A percentile compares a stretch with the other conserved stretches of the same genome.
These are phyloP conservation scores for Eurytoma adleriae DNA, from an alignment of 2,888 invertebrate genomes.

Conservation along the genomic window DNA sequence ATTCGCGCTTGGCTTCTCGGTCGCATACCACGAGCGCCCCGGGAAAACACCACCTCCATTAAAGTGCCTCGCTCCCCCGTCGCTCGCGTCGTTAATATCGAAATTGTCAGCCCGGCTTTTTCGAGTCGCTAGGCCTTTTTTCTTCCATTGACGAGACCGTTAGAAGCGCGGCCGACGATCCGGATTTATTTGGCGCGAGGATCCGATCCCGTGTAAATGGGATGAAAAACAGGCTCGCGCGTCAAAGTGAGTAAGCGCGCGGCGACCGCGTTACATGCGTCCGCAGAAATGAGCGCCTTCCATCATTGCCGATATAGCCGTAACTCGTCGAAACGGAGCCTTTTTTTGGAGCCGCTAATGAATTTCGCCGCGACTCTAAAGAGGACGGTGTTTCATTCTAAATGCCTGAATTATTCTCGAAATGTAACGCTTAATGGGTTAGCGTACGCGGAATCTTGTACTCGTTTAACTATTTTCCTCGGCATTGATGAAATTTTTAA, in stretches of 20 bases:
- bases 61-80: constrained; percentile 29
- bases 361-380: no score
- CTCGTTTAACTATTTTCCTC: not conserved
- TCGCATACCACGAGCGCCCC: constrained; percentile 64
- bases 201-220: not conserved
- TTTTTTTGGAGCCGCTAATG: no score
- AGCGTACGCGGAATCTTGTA: not conserved
- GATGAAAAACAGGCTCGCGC: constrained; percentile 2
- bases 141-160: not conserved
- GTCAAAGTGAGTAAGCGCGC: constrained; percentile 19
- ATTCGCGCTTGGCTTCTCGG: constrained; percentile 52
- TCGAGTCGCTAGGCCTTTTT: not conserved
- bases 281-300: not conserved
- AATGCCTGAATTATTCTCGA: no score
- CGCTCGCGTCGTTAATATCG: constrained; percentile 47
- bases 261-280: not conserved
- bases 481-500: not conserved
- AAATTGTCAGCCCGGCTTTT: constrained; percentile 32
- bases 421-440: no score
- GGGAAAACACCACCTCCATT: constrained; percentile 41
- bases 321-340: no score
- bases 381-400: no score
- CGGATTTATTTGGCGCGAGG: not conserved
- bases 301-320: no score
- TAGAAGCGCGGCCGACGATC: not conserved